phyloP scores from a whole-genome alignment of 2,797 vertebrate genomes.

The Varecia variegata region DNA sequence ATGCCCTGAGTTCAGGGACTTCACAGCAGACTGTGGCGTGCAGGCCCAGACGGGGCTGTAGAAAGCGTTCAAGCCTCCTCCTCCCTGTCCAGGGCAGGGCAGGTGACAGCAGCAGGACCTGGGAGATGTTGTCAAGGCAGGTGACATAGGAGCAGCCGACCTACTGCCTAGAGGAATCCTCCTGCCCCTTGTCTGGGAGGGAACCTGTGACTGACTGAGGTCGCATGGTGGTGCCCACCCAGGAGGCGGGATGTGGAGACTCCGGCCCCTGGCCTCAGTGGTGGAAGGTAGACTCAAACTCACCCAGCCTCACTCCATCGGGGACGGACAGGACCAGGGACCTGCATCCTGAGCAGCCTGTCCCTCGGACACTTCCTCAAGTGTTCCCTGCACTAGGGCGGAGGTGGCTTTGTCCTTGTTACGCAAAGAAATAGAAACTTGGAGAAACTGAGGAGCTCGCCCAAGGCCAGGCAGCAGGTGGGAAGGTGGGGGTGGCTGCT shows the following conservation, averaged over 20 bases:
- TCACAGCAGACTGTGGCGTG: neutral
- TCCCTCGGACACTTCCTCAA: accelerated
- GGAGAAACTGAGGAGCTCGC: neutral
- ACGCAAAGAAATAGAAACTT: accelerated
- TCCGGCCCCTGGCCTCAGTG: neutral
- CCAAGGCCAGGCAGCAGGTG: accelerated
- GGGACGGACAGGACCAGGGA: neutral
- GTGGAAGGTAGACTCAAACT: neutral
- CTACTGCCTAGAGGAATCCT: neutral
- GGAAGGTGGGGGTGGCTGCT: too few relatives aligned
- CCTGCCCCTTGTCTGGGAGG: neutral
- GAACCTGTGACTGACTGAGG: too few relatives aligned
- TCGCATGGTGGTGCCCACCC: too few relatives aligned
- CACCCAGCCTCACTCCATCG: neutral
- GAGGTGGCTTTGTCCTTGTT: neutral
- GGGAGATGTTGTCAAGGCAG: neutral
- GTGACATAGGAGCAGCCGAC: neutral
- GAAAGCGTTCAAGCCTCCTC: neutral
- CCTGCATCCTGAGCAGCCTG: neutral
- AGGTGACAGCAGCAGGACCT: neutral
- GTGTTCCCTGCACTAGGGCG: accelerated
- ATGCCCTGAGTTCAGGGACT: neutral
- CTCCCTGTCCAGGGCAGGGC: neutral
- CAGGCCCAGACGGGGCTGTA: too few relatives aligned
- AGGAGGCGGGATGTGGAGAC: accelerated